These are phyloP conservation scores for Sciurus carolinensis DNA, from an alignment of 2,797 vertebrate species.

Conservation along the genomic window DNA sequence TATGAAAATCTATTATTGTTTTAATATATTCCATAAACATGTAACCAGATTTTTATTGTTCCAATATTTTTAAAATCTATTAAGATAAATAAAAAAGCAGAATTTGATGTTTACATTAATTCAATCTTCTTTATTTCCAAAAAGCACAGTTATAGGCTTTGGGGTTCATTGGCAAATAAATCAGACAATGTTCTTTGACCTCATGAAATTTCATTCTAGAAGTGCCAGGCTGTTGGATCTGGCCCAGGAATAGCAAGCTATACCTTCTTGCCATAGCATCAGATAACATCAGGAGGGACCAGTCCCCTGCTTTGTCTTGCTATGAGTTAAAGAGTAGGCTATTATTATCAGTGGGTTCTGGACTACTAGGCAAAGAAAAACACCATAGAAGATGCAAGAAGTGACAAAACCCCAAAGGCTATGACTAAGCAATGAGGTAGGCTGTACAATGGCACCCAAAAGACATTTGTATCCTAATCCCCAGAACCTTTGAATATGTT, in stretches of 20 bases:
- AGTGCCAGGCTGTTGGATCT: background rate
- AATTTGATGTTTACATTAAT: slow-evolving; percentile 25
- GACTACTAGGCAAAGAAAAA: background rate
- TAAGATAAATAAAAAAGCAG: background rate
- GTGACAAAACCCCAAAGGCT: background rate
- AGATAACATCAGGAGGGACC: background rate
- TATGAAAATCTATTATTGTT: background rate
- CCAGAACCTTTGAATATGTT: background rate
- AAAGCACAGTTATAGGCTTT: background rate
- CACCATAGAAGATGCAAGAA: background rate
- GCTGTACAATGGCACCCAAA: background rate
- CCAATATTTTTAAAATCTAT: background rate
- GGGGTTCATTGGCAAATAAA: background rate
- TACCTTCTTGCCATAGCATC: background rate
- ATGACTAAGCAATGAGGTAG: no score
- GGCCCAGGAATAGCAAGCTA: background rate
- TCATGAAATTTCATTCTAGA: background rate
- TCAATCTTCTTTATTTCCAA: background rate
- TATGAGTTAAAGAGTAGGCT: background rate
- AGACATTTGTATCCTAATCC: background rate
- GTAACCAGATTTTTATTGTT: background rate
- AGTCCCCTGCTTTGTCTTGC: background rate
- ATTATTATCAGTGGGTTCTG: background rate
- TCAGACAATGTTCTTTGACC: background rate
- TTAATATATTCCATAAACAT: slow-evolving; percentile 28